Conservation (phyloP, 2,113 vertebrate genomes). For the Myiopsitta monachus region DNA sequence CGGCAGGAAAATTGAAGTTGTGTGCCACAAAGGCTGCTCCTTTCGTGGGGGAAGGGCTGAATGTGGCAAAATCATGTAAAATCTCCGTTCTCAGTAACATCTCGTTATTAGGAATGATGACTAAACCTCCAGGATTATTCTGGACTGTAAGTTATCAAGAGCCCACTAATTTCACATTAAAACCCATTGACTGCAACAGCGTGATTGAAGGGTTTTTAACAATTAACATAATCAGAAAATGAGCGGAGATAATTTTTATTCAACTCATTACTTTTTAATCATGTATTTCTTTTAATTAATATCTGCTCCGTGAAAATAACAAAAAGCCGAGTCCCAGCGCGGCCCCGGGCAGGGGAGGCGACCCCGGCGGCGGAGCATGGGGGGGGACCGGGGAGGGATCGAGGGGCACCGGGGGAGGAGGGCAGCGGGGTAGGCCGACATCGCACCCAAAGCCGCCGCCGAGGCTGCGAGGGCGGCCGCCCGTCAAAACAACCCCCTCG, state of each 20-base stretch:
- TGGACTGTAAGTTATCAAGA: conserved; percentile 99
- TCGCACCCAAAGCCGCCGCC: background rate
- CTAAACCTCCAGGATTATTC: conserved; percentile 92
- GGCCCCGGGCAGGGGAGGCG: conserved; percentile 65
- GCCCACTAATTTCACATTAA: conserved; percentile 99
- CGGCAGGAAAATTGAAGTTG: conserved; percentile 53
- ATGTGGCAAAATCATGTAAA: conserved; percentile 80
- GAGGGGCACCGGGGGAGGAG: background rate
- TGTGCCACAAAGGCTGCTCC: conserved; percentile 40
- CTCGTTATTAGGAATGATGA: conserved; percentile 94
- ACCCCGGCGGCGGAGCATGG: background rate
- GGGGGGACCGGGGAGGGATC: background rate
- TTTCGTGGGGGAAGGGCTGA: conserved; percentile 74
- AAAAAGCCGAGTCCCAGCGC: conserved; percentile 68
- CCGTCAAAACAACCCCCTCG: background rate
- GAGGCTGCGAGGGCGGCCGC: background rate
- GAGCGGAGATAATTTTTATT: conserved; percentile 98
- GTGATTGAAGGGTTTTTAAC: conserved; percentile 99
- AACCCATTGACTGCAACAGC: conserved; percentile 98
- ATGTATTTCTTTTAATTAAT: conserved; percentile 89
- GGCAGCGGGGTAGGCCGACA: background rate
- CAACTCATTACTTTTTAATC: conserved; percentile 97
- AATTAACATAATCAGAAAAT: conserved; percentile 99
- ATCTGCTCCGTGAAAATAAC: conserved; percentile 80
- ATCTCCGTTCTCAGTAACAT: conserved; percentile 78